These are phyloP conservation scores for Slavum lentiscoides DNA, from an alignment of 2,888 invertebrate genomes.

Conservation along the genomic window DNA sequence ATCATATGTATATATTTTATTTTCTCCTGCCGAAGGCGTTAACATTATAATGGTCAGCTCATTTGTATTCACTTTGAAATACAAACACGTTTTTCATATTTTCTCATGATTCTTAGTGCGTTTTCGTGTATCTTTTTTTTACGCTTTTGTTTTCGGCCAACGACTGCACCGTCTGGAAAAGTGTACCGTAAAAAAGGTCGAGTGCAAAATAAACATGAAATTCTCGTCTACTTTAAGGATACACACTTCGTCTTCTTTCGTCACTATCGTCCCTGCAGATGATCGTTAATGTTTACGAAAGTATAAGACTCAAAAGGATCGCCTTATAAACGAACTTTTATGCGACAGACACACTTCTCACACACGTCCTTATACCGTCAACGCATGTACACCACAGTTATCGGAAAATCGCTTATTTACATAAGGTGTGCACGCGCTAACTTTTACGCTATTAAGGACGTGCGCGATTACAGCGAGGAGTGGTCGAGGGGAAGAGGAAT, in stretches of 20 bases:
- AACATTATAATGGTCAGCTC: too few species aligned
- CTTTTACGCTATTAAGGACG: too few species aligned
- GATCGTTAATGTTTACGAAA: conserved; percentile 18
- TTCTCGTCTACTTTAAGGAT: conserved; percentile 27
- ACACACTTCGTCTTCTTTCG: not conserved
- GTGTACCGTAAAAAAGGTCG: conserved; percentile 37
- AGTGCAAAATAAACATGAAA: conserved; percentile 48
- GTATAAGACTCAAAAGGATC: conserved; percentile 16
- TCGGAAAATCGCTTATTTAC: too few species aligned
- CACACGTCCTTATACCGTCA: not conserved
- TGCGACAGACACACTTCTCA: not conserved
- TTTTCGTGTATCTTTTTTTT: conserved; percentile 30
- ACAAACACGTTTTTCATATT: not conserved
- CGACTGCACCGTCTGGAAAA: conserved; percentile 12
- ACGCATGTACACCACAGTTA: too few species aligned
- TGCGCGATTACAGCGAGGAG: too few species aligned
- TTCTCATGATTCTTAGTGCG: conserved; percentile 16
- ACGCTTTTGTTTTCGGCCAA: conserved; percentile 12
- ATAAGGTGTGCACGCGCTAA: too few species aligned
- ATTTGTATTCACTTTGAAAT: too few species aligned
- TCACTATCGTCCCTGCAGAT: not conserved
- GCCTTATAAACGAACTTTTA: conserved; percentile 6
- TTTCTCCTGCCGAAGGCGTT: too few species aligned
- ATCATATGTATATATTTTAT: too few species aligned
- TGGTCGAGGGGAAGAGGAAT: too few species aligned